Conservation (phyloP, 2,888 invertebrate genomes). For the Eupithecia centaureata region DNA sequence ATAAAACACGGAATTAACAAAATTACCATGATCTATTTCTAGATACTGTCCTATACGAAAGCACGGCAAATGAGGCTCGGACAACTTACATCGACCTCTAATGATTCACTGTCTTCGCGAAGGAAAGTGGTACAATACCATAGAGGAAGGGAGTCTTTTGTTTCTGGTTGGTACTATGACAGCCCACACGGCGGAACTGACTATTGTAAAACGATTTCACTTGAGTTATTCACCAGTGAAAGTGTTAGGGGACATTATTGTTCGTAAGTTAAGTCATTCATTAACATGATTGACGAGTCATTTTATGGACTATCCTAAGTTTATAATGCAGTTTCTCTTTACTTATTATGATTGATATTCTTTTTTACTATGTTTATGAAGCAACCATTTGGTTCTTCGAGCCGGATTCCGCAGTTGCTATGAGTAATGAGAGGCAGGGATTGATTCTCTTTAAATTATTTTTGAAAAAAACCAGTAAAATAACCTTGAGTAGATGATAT, state of each 20-base stretch:
- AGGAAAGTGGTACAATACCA: conserved; percentile 26
- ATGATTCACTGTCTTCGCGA: conserved; percentile 45
- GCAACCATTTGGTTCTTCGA: background rate
- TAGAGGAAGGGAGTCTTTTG: conserved; percentile 49
- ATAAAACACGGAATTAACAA: conserved; percentile 1
- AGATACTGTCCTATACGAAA: conserved; percentile 50
- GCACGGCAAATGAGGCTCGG: conserved; percentile 20
- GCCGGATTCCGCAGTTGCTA: background rate
- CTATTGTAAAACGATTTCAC: conserved; percentile 72
- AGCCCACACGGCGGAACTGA: conserved; percentile 56
- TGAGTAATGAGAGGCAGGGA: too few relatives aligned
- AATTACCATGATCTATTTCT: conserved; percentile 21
- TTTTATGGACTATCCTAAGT: conserved; percentile 23
- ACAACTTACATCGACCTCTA: conserved; percentile 41
- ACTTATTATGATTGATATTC: background rate
- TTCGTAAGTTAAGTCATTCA: conserved; percentile 41
- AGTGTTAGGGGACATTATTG: conserved; percentile 65
- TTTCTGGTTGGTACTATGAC: conserved; percentile 46
- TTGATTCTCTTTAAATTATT: too few relatives aligned
- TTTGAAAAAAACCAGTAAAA: too few relatives aligned
- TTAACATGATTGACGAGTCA: conserved; percentile 36
- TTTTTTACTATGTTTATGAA: background rate
- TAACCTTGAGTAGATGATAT: too few relatives aligned
- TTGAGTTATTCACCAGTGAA: conserved; percentile 65
- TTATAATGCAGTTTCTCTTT: background rate